Percentiles rank a stretch among this genome's conserved stretches.
phyloP scores from a whole-genome alignment of 2,113 vertebrate species.

The Mus pahari region DNA sequence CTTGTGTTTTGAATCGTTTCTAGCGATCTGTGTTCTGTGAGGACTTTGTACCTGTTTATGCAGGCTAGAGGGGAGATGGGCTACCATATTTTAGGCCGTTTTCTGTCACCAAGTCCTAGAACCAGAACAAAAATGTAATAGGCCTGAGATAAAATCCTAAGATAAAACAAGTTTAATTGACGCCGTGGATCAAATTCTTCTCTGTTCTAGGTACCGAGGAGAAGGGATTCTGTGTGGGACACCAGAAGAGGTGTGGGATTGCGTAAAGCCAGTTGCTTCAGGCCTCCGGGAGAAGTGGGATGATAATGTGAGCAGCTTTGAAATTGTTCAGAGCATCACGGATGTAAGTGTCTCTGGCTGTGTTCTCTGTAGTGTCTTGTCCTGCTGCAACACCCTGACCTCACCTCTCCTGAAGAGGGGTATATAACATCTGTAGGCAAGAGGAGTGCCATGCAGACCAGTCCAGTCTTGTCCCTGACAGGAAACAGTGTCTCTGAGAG shows the following conservation, averaged over 20 bases:
- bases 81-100: neutral
- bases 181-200: neutral
- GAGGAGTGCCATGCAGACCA: too few relatives aligned
- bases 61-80: neutral
- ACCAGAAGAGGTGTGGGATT: conserved; percentile 91
- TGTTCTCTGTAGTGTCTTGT: neutral
- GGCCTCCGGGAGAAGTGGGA: conserved; percentile 95
- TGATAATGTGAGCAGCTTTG: conserved; percentile 92
- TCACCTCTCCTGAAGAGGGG: neutral
- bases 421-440: neutral
- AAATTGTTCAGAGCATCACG: conserved; percentile 90
- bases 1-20: neutral
- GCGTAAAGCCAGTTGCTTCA: conserved; percentile 91
- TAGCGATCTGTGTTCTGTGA: neutral
- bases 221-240: conserved; percentile 89
- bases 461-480: neutral
- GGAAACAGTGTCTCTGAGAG: neutral
- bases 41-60: neutral
- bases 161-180: neutral
- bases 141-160: neutral
- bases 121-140: neutral
- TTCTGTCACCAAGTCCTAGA: neutral
- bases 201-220: conserved; percentile 90
- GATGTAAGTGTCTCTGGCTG: conserved; percentile 86
- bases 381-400: neutral